Evolutionary conservation across 2,797 vertebrate genomes (phyloP).

Genomic region (Macroramphosus scolopax): DNA sequence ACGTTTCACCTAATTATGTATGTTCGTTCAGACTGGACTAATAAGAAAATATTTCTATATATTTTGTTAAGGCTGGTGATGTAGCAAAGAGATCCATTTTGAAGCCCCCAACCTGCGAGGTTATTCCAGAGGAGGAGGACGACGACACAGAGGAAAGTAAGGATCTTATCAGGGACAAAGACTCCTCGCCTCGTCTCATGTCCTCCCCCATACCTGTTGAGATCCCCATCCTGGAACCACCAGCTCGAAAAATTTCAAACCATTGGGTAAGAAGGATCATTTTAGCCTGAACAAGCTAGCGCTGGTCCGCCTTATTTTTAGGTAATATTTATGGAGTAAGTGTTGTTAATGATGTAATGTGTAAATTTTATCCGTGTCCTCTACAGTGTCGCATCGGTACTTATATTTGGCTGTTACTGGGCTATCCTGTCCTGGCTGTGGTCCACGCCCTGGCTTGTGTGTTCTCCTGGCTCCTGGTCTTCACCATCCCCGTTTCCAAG

Average conservation of each 20-base stretch:
- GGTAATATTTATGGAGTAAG: background rate
- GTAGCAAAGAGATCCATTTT: conserved; percentile 29
- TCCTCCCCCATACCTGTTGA: conserved; percentile 34
- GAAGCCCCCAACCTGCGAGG: conserved; percentile 57
- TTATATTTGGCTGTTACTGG: conserved; percentile 76
- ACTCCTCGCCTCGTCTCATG: conserved; percentile 50
- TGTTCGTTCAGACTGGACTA: background rate
- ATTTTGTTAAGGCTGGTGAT: conserved; percentile 48
- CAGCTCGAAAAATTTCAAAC: conserved; percentile 10
- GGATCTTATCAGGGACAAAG: conserved; percentile 53
- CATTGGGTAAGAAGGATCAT: conserved; percentile 78
- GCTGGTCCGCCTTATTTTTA: too few relatives aligned
- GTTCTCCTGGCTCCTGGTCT: conserved; percentile 79
- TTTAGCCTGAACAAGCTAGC: background rate
- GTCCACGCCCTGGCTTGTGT: conserved; percentile 79
- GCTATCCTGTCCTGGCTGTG: conserved; percentile 73
- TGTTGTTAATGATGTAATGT: background rate
- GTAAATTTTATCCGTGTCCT: background rate
- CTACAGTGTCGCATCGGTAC: conserved; percentile 61
- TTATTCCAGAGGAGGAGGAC: conserved; percentile 53
- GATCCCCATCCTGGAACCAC: conserved; percentile 40
- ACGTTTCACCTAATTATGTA: background rate
- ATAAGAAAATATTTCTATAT: background rate
- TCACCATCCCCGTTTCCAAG: conserved; percentile 84
- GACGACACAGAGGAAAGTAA: conserved; percentile 37